phyloP scores from a whole-genome alignment of 2,888 invertebrate species.

The Iselma pallidipennis region DNA sequence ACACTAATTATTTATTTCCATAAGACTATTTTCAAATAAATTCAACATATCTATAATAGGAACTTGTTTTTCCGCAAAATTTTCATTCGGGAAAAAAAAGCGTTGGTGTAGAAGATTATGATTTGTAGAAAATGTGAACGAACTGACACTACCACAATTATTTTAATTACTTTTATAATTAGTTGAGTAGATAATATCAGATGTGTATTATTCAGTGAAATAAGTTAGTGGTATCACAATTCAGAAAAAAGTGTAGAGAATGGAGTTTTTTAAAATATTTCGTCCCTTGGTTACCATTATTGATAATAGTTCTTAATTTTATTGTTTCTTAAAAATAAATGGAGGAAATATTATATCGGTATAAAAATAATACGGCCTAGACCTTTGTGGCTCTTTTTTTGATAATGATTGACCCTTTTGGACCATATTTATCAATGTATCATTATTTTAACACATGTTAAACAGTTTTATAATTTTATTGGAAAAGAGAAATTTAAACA shows the following conservation, averaged over 20 bases:
- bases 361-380: not conserved
- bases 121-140: constrained; percentile 15
- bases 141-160: constrained; percentile 24
- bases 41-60: no score
- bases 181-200: constrained; percentile 20
- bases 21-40: not conserved
- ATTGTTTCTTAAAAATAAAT: not conserved
- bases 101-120: not conserved
- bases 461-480: not conserved
- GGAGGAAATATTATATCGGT: not conserved
- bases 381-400: not conserved
- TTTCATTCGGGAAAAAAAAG: not conserved
- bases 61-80: not conserved
- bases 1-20: not conserved
- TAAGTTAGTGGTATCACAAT: no score
- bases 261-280: no score
- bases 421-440: not conserved
- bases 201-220: constrained; percentile 10
- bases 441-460: not conserved
- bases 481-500: not conserved
- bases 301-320: not conserved
- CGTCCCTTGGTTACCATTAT: not conserved
- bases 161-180: constrained; percentile 29
- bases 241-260: no score
- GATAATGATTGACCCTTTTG: not conserved